Evolutionary conservation across 2,113 vertebrate genomes (phyloP).

Genomic region (Australoheros scitulus): DNA sequence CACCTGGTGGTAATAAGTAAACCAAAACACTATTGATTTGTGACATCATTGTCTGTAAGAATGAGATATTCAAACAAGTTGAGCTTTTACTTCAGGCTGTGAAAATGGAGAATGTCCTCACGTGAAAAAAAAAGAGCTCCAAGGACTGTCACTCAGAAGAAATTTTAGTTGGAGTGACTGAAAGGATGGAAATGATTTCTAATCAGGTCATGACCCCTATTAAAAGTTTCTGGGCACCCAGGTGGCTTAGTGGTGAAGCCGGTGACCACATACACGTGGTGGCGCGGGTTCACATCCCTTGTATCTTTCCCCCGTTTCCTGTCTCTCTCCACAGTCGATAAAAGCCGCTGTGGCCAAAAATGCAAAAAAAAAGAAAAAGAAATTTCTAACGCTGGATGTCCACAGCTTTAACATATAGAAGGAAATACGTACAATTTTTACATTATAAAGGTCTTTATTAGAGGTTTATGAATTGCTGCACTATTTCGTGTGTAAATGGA

Average conservation of each 20-base stretch:
- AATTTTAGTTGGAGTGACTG: background rate
- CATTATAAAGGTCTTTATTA: accelerated
- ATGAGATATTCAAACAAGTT: background rate
- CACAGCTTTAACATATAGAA: background rate
- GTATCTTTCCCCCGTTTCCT: too few species aligned
- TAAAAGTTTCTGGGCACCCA: background rate
- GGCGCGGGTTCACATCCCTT: too few species aligned
- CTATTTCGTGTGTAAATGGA: background rate
- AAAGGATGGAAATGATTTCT: background rate
- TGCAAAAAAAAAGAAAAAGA: too few species aligned
- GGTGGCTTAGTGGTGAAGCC: too few species aligned
- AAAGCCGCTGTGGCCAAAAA: too few species aligned
- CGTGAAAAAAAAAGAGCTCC: background rate
- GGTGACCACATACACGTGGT: too few species aligned
- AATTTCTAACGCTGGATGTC: background rate
- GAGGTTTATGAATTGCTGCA: background rate
- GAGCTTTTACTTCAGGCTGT: background rate
- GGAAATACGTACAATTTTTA: background rate
- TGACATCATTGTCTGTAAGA: background rate
- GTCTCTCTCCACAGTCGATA: too few species aligned
- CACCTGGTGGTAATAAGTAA: background rate
- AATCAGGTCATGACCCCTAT: background rate
- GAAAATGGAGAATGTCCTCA: background rate
- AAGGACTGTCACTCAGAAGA: background rate
- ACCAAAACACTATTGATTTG: background rate